These are phyloP conservation scores for Spodoptera picta DNA, from an alignment of 2,888 invertebrate genomes.

Conservation along the genomic window DNA sequence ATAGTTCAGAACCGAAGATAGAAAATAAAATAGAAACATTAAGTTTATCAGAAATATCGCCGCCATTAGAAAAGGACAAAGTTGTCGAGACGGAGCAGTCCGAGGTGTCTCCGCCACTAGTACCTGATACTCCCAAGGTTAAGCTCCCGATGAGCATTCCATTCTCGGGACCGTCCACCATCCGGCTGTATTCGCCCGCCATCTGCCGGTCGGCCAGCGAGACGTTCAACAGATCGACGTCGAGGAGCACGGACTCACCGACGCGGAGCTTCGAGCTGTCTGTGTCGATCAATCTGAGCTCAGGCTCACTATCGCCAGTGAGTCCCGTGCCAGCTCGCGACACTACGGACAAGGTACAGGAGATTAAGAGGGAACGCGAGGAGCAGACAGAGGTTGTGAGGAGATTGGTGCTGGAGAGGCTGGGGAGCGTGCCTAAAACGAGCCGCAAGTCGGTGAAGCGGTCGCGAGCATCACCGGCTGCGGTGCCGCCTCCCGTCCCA, in stretches of 20 bases:
- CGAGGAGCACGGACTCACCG: conserved; percentile 68
- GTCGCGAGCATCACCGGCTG: conserved; percentile 63
- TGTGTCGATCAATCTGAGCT: conserved; percentile 67
- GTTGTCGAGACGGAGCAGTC: conserved; percentile 56
- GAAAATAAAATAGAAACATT: conserved; percentile 67
- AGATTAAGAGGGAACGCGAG: conserved; percentile 93
- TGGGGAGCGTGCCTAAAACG: conserved; percentile 76
- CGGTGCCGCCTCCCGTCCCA: conserved; percentile 70
- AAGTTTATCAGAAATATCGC: conserved; percentile 76
- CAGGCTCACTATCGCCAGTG: conserved; percentile 71
- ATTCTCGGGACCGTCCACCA: conserved; percentile 63
- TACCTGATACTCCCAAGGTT: conserved; percentile 67
- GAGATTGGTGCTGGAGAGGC: conserved; percentile 94
- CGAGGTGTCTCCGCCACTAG: conserved; percentile 72
- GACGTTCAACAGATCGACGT: conserved; percentile 73
- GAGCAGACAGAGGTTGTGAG: conserved; percentile 95
- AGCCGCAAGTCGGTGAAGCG: conserved; percentile 65
- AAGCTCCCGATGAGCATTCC: conserved; percentile 40
- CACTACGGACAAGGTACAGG: conserved; percentile 91
- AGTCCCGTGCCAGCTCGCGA: conserved; percentile 79
- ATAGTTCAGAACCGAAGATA: conserved; percentile 42
- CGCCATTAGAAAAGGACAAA: conserved; percentile 66
- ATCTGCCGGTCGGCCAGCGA: conserved; percentile 85
- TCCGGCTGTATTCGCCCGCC: conserved; percentile 78
- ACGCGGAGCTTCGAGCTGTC: conserved; percentile 70